phyloP scores from a whole-genome alignment of 2,888 invertebrate species.

The Helobdella robusta region DNA sequence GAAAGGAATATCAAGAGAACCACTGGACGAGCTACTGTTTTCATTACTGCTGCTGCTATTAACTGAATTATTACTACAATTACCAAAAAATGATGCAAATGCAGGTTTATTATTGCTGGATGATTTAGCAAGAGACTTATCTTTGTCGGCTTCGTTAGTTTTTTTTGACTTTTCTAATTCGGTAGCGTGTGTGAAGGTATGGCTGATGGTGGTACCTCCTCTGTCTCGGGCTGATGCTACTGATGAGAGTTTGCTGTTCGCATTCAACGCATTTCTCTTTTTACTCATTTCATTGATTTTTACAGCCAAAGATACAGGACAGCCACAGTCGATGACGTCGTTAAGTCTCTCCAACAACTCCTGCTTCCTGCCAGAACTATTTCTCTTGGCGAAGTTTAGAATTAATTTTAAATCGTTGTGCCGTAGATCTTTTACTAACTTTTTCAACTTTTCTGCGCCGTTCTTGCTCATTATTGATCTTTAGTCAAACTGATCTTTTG shows the following conservation, averaged over 20 bases:
- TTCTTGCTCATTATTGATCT: conserved; percentile 13
- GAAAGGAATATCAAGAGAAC: too few relatives aligned
- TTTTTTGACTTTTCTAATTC: neutral
- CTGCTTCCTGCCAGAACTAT: conserved; percentile 8
- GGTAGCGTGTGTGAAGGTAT: too few relatives aligned
- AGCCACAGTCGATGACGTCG: conserved; percentile 3
- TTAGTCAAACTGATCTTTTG: too few relatives aligned
- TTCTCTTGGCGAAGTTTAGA: neutral
- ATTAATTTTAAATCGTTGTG: conserved; percentile 1
- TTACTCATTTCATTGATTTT: conserved; percentile 11
- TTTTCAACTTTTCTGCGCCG: conserved; percentile 8
- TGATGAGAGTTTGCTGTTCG: neutral
- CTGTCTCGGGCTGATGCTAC: too few relatives aligned
- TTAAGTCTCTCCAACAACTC: conserved; percentile 3
- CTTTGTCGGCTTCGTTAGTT: too few relatives aligned
- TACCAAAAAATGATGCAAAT: too few relatives aligned
- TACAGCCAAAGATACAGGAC: neutral
- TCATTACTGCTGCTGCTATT: too few relatives aligned
- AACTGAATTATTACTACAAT: too few relatives aligned
- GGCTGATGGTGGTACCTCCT: too few relatives aligned
- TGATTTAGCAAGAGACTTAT: neutral
- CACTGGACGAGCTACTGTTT: too few relatives aligned
- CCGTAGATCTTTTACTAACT: conserved; percentile 9
- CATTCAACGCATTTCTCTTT: conserved; percentile 1
- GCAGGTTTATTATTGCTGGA: neutral